Evolutionary conservation across 2,113 vertebrate species (phyloP).

Genomic region (Dryoscopus gambensis): DNA sequence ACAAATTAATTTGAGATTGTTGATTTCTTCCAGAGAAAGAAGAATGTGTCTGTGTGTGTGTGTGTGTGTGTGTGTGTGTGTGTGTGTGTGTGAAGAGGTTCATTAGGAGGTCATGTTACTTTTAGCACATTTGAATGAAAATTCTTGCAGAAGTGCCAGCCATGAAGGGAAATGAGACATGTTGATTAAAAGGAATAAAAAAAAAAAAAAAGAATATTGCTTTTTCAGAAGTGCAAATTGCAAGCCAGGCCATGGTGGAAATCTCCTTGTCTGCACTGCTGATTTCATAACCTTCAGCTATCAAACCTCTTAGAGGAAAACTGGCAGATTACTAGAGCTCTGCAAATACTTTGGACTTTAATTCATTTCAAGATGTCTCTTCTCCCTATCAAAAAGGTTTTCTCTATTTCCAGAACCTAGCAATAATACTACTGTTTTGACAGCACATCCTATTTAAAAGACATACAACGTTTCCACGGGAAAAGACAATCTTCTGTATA

Average conservation of each 20-base stretch:
- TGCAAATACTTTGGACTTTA: background rate
- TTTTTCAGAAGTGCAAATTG: conserved; percentile 16
- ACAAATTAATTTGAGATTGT: conserved; percentile 30
- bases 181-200: background rate
- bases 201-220: background rate
- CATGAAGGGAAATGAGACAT: background rate
- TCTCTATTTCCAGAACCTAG: background rate
- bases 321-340: background rate
- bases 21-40: background rate
- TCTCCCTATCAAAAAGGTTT: background rate
- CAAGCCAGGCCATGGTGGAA: background rate
- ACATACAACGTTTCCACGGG: background rate
- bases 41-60: too few species aligned
- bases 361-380: background rate
- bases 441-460: background rate
- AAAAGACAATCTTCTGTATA: background rate
- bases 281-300: background rate
- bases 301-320: background rate
- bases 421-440: background rate
- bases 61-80: background rate
- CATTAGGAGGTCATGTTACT: background rate
- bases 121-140: conserved; percentile 22
- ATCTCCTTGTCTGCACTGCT: background rate
- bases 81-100: background rate
- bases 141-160: background rate